These are phyloP conservation scores for Chloropsis cyanopogon DNA, from an alignment of 2,113 vertebrate genomes.

Conservation along the genomic window DNA sequence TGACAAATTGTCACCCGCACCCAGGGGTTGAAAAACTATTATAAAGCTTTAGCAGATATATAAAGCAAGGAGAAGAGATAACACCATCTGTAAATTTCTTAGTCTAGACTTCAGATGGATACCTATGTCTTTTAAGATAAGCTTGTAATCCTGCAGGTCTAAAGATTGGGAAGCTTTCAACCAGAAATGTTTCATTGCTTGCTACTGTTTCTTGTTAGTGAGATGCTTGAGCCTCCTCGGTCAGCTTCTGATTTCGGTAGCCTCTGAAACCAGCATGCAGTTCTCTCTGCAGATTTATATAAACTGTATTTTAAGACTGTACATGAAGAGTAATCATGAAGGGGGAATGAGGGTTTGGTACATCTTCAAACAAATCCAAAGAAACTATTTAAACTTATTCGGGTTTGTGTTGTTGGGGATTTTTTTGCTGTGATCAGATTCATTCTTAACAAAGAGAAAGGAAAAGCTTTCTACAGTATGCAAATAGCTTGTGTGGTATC, in stretches of 20 bases:
- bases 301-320: background rate
- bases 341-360: background rate
- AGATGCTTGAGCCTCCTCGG: background rate
- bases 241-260: background rate
- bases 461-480: background rate
- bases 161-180: background rate
- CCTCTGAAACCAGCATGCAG: background rate
- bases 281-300: background rate
- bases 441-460: background rate
- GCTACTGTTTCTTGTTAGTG: background rate
- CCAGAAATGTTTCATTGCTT: background rate
- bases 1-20: background rate
- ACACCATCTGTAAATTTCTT: background rate
- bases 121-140: background rate
- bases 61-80: background rate
- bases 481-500: background rate
- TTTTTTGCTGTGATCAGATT: background rate
- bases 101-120: background rate
- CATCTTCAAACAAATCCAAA: background rate
- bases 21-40: background rate
- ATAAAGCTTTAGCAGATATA: background rate
- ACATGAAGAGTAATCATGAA: background rate
- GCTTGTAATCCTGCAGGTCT: background rate
- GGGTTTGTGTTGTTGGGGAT: background rate
- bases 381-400: background rate